Conservation (phyloP, 2,113 vertebrate species). For the Carassius gibelio region DNA sequence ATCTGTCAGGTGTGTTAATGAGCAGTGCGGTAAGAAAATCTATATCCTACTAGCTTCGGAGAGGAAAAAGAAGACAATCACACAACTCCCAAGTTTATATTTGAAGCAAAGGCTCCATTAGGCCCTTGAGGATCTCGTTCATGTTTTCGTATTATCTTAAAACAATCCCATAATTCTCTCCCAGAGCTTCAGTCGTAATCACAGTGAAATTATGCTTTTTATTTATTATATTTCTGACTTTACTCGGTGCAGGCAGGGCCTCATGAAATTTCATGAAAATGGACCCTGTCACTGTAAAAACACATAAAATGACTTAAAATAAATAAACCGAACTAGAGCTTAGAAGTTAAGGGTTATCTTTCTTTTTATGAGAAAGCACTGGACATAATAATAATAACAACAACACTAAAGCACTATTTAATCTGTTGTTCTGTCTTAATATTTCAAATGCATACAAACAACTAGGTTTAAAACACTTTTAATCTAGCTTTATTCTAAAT, state of each 20-base stretch:
- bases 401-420: too few species aligned
- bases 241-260: not conserved
- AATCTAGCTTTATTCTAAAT: constrained; percentile 25
- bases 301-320: not conserved
- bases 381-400: not conserved
- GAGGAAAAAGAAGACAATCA: not conserved
- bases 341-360: not conserved
- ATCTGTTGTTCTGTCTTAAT: not conserved
- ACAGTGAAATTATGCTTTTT: constrained; percentile 53
- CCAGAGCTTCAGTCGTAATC: constrained; percentile 37
- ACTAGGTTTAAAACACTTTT: not conserved
- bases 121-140: not conserved
- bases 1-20: constrained; percentile 12
- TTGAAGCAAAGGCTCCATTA: not conserved
- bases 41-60: not conserved
- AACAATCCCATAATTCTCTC: not conserved
- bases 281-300: not conserved
- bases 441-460: constrained; percentile 31
- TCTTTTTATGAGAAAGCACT: not conserved
- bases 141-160: constrained; percentile 3
- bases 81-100: not conserved
- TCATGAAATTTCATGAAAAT: not conserved
- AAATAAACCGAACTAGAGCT: not conserved
- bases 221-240: constrained; percentile 19
- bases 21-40: not conserved